Conservation (phyloP, 2,797 vertebrate species). For the Hybognathus amarus region DNA sequence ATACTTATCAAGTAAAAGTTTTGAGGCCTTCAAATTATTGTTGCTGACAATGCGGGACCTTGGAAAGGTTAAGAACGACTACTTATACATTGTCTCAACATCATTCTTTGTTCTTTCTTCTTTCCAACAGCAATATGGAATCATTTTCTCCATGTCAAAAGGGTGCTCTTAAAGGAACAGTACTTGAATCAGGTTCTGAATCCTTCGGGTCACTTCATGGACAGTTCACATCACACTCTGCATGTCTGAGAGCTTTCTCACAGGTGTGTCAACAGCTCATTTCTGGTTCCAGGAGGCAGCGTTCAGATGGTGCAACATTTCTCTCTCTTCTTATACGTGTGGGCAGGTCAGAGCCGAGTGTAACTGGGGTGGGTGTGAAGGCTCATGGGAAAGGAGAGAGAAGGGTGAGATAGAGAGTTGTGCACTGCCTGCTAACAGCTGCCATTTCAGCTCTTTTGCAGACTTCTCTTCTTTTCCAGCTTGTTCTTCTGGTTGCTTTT, state of each 20-base stretch:
- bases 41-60: neutral
- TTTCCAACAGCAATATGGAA: neutral
- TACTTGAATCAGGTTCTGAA: neutral
- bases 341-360: constrained; percentile 1
- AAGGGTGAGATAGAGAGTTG: constrained; percentile 48
- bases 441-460: constrained; percentile 61
- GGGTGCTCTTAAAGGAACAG: constrained; percentile 10
- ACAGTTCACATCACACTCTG: neutral
- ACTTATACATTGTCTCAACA: too few relatives aligned
- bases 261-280: constrained; percentile 11
- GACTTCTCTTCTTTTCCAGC: constrained; percentile 72
- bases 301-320: constrained; percentile 8
- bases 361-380: constrained; percentile 48
- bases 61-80: neutral
- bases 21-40: neutral
- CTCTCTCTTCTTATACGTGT: constrained; percentile 8
- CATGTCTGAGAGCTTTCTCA: constrained; percentile 14
- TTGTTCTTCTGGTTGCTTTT: constrained; percentile 70
- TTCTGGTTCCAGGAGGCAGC: constrained; percentile 5
- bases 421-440: constrained; percentile 55
- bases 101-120: neutral
- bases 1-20: neutral
- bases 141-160: neutral
- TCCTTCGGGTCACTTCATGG: neutral
- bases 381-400: constrained; percentile 36